Conservation (phyloP, 2,113 vertebrate species). For the Polypterus bichir region DNA sequence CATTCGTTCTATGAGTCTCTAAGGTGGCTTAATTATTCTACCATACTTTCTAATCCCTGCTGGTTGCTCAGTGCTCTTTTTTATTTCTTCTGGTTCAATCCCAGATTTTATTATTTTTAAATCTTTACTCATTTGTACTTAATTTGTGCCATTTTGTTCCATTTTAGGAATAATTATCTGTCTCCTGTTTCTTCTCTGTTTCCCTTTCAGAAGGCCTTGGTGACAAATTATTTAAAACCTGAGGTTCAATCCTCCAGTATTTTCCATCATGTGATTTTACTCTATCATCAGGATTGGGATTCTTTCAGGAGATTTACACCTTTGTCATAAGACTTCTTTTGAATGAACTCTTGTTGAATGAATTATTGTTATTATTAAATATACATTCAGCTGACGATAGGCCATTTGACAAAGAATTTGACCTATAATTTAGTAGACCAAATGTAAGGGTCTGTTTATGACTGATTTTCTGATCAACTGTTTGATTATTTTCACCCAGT, state of each 20-base stretch:
- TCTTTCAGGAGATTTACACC: neutral
- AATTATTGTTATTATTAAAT: too few relatives aligned
- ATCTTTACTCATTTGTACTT: too few relatives aligned
- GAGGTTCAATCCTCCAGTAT: conserved; percentile 2
- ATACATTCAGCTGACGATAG: neutral
- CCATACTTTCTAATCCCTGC: too few relatives aligned
- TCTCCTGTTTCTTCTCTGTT: too few relatives aligned
- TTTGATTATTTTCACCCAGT: conserved; percentile 2
- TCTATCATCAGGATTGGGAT: neutral
- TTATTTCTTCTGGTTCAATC: too few relatives aligned
- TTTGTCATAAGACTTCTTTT: conserved; percentile 5
- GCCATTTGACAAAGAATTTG: neutral
- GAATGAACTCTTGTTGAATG: neutral
- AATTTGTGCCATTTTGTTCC: too few relatives aligned
- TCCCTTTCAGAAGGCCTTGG: neutral
- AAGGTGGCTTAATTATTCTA: too few relatives aligned
- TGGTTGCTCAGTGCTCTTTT: too few relatives aligned
- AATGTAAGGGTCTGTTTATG: neutral
- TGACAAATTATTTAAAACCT: neutral
- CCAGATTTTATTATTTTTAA: too few relatives aligned
- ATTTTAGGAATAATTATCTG: too few relatives aligned
- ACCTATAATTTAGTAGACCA: too few relatives aligned
- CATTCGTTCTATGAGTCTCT: too few relatives aligned
- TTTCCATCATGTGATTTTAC: conserved; percentile 9
- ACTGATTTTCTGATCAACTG: conserved; percentile 3